Base-by-base conservation (phyloP, 2,888 invertebrate species). In the Chaetoderma sp. region DNA sequence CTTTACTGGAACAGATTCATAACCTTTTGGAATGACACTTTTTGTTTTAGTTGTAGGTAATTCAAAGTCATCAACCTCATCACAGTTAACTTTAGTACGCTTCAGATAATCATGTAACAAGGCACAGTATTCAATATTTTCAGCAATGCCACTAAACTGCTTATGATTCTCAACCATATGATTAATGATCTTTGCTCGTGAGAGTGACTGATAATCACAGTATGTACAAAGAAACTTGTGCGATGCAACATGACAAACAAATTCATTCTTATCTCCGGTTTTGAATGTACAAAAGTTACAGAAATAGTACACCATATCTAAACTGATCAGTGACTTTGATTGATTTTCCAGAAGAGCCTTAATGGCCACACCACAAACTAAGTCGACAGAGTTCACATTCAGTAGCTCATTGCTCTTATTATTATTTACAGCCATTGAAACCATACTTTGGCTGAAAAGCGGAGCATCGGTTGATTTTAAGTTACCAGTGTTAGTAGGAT, bases 251-350 rank as follows among this genome's bases (percentile, higher is more conserved):
- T 60, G 60, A 8, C 21, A 18, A 8, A 60, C 23, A 23, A 60
- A 50, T 32, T 60, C 52, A 18, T 33, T 18, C 18, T 60, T 60
- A 13, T 27, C 47, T 18, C 28, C 39, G 1, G 33, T 25, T 52
- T 60, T 60, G 39, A 60, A 60, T 4, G 50, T 21, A 60, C 60
- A 60, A 18, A 60, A 60, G 28, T 60, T 60, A 52, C 60, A 60
- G 52, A 50, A 60, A 42, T 36, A 60, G 33, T 52, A 33, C 13
- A 36, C 33, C 30, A 27, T 52, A 16, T 60, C 52, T 21, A 60
- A 32, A 13, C 36, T 36, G 16, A 60, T 23, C 8, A 47, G 27
- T 18, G 50, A n/a, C 4, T 39, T 39, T 4, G 18, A 39, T 4
- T 21, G 21, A 5, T 30, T 27, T 6, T 39, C 27, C n/a, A 60